Evolutionary conservation across 1,140 invertebrate species (phyloP).

Genomic region (Sycophaga agraensis): DNA sequence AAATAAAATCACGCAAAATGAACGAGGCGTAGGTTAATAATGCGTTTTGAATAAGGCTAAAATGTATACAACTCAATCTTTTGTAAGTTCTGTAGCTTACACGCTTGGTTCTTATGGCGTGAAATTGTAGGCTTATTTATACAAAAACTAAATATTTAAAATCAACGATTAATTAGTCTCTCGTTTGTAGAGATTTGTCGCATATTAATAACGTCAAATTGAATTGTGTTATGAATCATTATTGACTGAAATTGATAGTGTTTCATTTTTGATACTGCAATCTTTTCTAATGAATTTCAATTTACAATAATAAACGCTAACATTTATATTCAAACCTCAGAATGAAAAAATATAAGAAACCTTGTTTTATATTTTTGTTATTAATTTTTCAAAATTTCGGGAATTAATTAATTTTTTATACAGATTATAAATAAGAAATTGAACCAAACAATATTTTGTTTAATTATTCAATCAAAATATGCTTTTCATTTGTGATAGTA

Average conservation of each 20-base stretch:
- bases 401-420: no score
- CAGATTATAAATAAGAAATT: no score
- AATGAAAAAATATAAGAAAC: no score
- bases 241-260: no score
- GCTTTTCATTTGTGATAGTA: no score
- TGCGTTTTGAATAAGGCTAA: neutral
- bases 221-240: neutral
- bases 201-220: neutral
- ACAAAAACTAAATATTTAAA: neutral
- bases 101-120: neutral
- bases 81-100: neutral
- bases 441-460: no score
- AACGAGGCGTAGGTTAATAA: slow-evolving; percentile 6
- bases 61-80: neutral
- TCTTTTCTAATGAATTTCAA: neutral
- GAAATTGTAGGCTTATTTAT: neutral
- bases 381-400: no score
- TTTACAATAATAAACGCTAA: no score
- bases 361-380: no score
- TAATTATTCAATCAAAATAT: no score
- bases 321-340: no score
- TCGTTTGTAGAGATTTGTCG: neutral
- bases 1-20: neutral
- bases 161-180: neutral
- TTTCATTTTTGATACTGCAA: neutral